Evolutionary conservation across 2,113 vertebrate species (phyloP), one percentile per base, ranked within the genome.

Genomic region (Neodon shergylaensis): DNA sequence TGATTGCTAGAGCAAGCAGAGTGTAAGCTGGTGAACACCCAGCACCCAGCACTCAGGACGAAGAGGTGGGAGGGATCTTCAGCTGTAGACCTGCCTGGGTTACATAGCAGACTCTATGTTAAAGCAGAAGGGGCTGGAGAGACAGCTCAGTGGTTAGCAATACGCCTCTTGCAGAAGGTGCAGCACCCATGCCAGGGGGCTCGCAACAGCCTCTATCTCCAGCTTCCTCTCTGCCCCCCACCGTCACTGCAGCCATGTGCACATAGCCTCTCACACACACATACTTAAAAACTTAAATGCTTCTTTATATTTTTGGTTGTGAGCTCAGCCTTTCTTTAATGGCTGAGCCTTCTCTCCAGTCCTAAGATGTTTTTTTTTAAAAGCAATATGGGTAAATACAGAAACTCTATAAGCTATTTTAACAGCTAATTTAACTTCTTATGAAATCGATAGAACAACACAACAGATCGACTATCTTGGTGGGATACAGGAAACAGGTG

Each of bases 401-500:
- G 93, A 94, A 85, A 61, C 8, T 17, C 22, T 11, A 0, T 39
- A 77, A 78, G 63, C 90, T 90, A 88, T 88, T 73, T 84, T 77
- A 85, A 63, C 47, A 95, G 39, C 61, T 73, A 92, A 72, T 63
- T 92, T 63, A 74, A 42, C 88, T 1, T 66, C 85, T 1, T 66
- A 79, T 54, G 91, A 96, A 78, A 39, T 95, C 26, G 83, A 8
- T 84, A 58, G 61, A 39, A 44, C 42, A 82, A 47, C 24, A 83
- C 77, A 54, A 11, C 52, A 47, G 73, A 88, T 72, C 11, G 65
- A 22, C 26, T 58, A 52, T 26, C 19, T 2, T 24, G 47, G 11
- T 44, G 44, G 58, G 74, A 26, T 14, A 28, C 24, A 90, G 90
- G 84, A 86, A 91, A 63, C 66, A 54, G 44, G 28, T 21, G 4